These are phyloP conservation scores for Apodemia mormo DNA, from an alignment of 2,888 invertebrate species.

Conservation along the genomic window DNA sequence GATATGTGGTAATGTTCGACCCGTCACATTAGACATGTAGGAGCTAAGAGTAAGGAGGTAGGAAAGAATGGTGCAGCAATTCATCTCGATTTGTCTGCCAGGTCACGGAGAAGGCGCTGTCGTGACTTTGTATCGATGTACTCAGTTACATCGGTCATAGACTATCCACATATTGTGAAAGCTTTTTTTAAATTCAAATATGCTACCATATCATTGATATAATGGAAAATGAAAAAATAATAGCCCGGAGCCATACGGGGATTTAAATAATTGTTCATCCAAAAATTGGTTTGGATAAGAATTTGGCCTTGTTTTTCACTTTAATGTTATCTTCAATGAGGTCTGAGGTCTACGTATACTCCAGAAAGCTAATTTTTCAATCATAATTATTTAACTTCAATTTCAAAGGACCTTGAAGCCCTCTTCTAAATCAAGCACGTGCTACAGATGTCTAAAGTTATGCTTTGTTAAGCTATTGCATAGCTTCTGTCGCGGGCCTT, in stretches of 20 bases:
- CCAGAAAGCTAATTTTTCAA: too few species aligned
- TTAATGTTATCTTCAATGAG: too few species aligned
- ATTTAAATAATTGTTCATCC: too few species aligned
- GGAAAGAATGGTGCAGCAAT: slow-evolving; percentile 65
- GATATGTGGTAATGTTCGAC: slow-evolving; percentile 50
- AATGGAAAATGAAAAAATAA: too few species aligned
- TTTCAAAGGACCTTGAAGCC: slow-evolving; percentile 59
- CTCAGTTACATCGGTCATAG: slow-evolving; percentile 45
- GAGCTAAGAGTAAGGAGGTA: slow-evolving; percentile 40
- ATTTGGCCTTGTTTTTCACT: too few species aligned
- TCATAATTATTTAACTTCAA: slow-evolving; percentile 33
- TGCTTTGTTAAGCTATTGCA: slow-evolving; percentile 41
- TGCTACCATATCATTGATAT: too few species aligned
- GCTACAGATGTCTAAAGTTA: slow-evolving; percentile 47
- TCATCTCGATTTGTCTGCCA: slow-evolving; percentile 76
- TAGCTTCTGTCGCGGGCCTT: too few species aligned
- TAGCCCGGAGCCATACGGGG: too few species aligned
- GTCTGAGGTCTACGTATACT: too few species aligned
- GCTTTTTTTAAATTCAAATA: too few species aligned
- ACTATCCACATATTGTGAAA: slow-evolving; percentile 32
- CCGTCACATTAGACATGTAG: slow-evolving; percentile 51
- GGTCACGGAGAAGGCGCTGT: slow-evolving; percentile 63
- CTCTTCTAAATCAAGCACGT: slow-evolving; percentile 48
- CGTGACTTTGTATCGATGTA: slow-evolving; percentile 57
- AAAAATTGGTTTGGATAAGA: too few species aligned